Conservation (phyloP, 2,888 invertebrate genomes). For the Esperia sulphurella region DNA sequence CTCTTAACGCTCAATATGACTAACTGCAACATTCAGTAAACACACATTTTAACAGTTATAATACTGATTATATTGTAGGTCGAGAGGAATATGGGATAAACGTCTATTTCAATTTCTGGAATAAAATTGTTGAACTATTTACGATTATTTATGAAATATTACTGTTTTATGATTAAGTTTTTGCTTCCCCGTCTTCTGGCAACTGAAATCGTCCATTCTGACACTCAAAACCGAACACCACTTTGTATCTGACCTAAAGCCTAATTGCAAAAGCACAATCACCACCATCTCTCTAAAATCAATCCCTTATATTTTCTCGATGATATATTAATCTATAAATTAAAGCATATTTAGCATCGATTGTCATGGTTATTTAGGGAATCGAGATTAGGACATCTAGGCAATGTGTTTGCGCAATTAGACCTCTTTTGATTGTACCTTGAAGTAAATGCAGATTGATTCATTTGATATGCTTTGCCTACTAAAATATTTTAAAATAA, state of each 20-base stretch:
- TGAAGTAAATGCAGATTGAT: constrained; percentile 60
- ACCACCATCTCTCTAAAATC: not conserved
- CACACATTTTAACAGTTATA: constrained; percentile 53
- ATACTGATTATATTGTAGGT: constrained; percentile 47
- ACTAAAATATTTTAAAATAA: constrained; percentile 17
- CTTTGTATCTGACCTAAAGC: constrained; percentile 17
- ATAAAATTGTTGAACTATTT: constrained; percentile 43
- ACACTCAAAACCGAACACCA: constrained; percentile 66
- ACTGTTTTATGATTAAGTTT: constrained; percentile 27
- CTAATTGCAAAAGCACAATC: not conserved
- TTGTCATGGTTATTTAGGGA: not conserved
- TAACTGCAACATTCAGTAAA: constrained; percentile 28
- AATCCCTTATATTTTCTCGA: not conserved
- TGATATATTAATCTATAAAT: constrained; percentile 3
- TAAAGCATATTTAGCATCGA: constrained; percentile 1
- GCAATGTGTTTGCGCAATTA: not conserved
- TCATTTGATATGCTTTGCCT: constrained; percentile 26
- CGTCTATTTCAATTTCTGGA: constrained; percentile 34
- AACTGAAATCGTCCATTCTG: constrained; percentile 66
- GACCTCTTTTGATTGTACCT: constrained; percentile 25
- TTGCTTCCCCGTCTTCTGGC: constrained; percentile 73
- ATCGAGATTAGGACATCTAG: not conserved
- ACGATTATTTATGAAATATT: constrained; percentile 29
- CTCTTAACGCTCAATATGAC: constrained; percentile 46
- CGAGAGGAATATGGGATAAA: constrained; percentile 40